These are phyloP conservation scores for Triplophysa tibetana DNA, from an alignment of 2,113 vertebrate genomes.

Conservation along the genomic window DNA sequence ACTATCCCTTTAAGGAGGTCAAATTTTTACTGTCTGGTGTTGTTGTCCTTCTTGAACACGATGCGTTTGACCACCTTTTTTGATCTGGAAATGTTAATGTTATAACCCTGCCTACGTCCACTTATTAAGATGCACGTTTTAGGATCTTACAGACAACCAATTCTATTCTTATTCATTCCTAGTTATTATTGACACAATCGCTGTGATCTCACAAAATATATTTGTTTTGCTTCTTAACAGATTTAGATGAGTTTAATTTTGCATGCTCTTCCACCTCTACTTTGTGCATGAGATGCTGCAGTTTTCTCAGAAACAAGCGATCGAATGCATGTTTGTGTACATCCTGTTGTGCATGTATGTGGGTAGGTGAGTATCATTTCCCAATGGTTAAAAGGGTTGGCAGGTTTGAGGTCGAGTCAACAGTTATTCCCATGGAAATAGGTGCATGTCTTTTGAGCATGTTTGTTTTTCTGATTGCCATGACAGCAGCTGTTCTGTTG, in stretches of 20 bases:
- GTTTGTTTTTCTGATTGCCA: slow-evolving; percentile 57
- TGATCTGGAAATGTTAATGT: too few relatives aligned
- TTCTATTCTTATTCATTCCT: too few relatives aligned
- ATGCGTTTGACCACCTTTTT: too few relatives aligned
- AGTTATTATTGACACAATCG: neutral
- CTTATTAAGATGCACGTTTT: too few relatives aligned
- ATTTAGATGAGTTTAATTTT: neutral
- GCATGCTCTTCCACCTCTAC: neutral
- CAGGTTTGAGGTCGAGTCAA: slow-evolving; percentile 56
- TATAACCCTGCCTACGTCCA: too few relatives aligned
- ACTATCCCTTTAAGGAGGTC: too few relatives aligned
- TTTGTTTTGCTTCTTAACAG: neutral
- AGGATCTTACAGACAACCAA: too few relatives aligned
- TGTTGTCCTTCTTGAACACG: too few relatives aligned
- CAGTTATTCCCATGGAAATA: slow-evolving; percentile 54
- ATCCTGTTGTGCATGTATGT: slow-evolving; percentile 16
- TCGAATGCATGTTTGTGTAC: slow-evolving; percentile 19
- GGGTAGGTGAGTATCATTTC: slow-evolving; percentile 44
- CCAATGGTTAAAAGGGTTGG: slow-evolving; percentile 32
- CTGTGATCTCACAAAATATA: neutral
- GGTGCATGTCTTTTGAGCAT: slow-evolving; percentile 54
- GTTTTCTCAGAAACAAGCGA: too few relatives aligned
- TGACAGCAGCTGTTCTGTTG: slow-evolving; percentile 64
- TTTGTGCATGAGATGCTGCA: neutral
- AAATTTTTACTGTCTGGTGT: too few relatives aligned